Conservation (phyloP, 2,888 invertebrate species). For the Drosophila gaucha region DNA sequence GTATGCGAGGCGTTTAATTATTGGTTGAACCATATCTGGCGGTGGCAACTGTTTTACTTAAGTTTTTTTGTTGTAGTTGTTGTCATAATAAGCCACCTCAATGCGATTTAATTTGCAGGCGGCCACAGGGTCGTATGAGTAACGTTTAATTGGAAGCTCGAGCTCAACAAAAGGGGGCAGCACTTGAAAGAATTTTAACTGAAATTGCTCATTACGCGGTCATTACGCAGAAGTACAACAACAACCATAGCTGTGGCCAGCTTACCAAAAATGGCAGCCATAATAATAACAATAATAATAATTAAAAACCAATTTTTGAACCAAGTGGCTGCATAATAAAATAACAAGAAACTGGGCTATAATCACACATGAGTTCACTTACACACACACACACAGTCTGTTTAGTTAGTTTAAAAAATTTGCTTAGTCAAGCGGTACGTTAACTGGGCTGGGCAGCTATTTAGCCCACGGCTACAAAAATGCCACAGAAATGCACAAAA, state of each 20-base stretch:
- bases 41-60: constrained; percentile 10
- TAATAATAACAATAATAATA: constrained; percentile 70
- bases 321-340: constrained; percentile 50
- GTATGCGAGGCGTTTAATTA: constrained; percentile 65
- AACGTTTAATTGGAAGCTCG: constrained; percentile 69
- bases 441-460: constrained; percentile 75
- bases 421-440: constrained; percentile 70
- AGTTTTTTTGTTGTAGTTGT: constrained; percentile 6
- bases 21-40: constrained; percentile 39
- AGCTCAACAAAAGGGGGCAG: constrained; percentile 46
- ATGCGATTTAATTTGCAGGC: constrained; percentile 72
- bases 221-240: constrained; percentile 54
- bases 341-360: constrained; percentile 69
- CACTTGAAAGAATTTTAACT: constrained; percentile 66
- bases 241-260: constrained; percentile 10
- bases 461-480: constrained; percentile 54
- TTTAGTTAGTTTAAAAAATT: constrained; percentile 41
- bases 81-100: constrained; percentile 66
- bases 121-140: constrained; percentile 79
- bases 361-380: constrained; percentile 56
- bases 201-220: constrained; percentile 71
- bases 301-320: constrained; percentile 74
- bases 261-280: constrained; percentile 37
- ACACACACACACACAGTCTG: constrained; percentile 8
- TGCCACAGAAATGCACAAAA: constrained; percentile 46